Base-by-base conservation (phyloP, 2,888 invertebrate genomes). In the Tortricodes alternella region DNA sequence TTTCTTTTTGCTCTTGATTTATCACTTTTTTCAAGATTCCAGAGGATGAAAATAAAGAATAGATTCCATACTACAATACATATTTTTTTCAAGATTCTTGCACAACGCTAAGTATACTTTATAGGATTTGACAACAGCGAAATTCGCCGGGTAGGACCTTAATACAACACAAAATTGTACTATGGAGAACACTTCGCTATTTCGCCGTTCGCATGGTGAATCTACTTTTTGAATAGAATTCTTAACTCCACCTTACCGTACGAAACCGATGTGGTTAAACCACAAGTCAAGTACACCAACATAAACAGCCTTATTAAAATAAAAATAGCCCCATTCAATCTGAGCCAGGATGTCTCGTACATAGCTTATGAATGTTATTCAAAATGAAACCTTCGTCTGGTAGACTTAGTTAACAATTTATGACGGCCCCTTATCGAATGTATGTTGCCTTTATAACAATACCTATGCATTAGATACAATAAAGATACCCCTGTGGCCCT, bases 401-500 rank as follows among this genome's bases (percentile, higher is more conserved):
- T 32, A 7, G 21, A 11, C 21, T 15, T 34, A 51, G 11, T n/a
- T 9, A 15, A 34, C 21, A 50, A 23, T 24, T 39, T 34, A 34
- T 41, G 23, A 8, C 5, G 6, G 13, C 23, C 7, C 16, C 4
- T 41, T 15, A 13, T 21, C 32, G n/a, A 51, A 29, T 32, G 50
- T 51, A 51, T 51, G 50, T 39, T 50, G 39, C 50, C 32, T 32
- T 51, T 41, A 51, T 43, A 51, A 35, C 34, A 24, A 51, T 34
- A 52, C 34, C 35, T 52, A 52, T 52, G 34, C 43, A 18, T 34
- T 43, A 43, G 24, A 52, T 41, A 59, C 50, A 50, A 50, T 56
- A 61, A 61, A 62, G 52, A 64, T 53, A 60, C 53, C 55, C 51
- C 37, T 16, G 38, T 37, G 50, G 60, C 59, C 46, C 53, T 61